Evolutionary conservation across 1,140 invertebrate genomes (phyloP).

Genomic region (Drosophila orena): DNA sequence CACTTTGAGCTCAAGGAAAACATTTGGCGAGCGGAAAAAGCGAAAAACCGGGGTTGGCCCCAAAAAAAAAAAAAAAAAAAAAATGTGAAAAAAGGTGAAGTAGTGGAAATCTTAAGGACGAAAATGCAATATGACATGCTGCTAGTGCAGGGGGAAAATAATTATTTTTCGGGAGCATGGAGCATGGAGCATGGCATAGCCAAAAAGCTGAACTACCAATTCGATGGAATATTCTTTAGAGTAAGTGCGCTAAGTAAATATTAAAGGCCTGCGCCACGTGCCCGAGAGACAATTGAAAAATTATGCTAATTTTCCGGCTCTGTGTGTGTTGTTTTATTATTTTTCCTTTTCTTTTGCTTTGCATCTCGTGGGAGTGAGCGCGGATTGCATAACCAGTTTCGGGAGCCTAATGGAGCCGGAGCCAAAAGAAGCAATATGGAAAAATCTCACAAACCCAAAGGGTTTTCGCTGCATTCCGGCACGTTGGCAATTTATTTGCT

Average conservation of each 20-base stretch:
- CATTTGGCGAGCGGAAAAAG: conserved; percentile 58
- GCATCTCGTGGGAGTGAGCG: background rate
- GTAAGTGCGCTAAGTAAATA: background rate
- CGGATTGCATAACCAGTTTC: conserved; percentile 4
- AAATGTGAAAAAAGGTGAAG: too few species aligned
- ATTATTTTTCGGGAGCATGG: too few species aligned
- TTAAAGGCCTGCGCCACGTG: background rate
- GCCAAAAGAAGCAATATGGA: conserved; percentile 60
- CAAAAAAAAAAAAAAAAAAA: too few species aligned
- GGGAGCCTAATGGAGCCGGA: background rate
- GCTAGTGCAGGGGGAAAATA: background rate
- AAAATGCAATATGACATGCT: background rate
- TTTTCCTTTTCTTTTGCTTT: conserved; percentile 20
- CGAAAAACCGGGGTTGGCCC: too few species aligned
- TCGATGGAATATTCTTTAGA: background rate
- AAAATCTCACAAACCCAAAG: conserved; percentile 75
- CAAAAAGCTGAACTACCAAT: too few species aligned
- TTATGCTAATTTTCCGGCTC: conserved; percentile 67
- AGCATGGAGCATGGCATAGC: too few species aligned
- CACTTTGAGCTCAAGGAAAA: conserved; percentile 70
- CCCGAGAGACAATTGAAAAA: conserved; percentile 72
- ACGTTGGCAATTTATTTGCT: conserved; percentile 80
- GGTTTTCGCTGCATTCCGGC: conserved; percentile 72
- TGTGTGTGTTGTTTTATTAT: conserved; percentile 28
- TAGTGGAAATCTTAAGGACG: background rate